Conservation (phyloP, 2,797 vertebrate species). For the Calcarius lapponicus region DNA sequence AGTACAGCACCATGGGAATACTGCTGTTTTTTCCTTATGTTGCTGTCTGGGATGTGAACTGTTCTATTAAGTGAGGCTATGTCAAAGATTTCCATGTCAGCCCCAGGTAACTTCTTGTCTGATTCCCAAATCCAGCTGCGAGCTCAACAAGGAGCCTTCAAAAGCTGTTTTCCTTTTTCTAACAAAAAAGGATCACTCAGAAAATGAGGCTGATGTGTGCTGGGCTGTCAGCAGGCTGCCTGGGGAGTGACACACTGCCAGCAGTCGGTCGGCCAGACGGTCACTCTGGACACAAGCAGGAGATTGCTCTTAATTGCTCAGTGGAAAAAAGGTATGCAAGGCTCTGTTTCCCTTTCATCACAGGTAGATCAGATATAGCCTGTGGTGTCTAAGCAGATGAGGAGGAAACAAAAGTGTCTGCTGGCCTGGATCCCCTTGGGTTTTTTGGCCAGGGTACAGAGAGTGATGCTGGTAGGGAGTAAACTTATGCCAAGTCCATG, state of each 20-base stretch:
- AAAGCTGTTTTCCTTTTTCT: neutral
- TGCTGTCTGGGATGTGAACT: neutral
- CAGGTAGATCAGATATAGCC: neutral
- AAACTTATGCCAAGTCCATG: neutral
- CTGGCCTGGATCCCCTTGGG: neutral
- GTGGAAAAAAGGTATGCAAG: neutral
- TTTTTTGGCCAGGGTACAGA: neutral
- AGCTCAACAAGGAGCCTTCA: neutral
- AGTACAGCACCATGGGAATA: accelerated
- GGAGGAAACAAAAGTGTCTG: neutral
- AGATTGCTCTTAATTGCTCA: neutral
- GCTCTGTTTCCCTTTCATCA: neutral
- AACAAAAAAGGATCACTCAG: neutral
- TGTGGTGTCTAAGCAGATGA: neutral
- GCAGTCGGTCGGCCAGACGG: accelerated
- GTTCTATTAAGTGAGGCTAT: neutral
- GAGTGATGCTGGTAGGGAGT: neutral
- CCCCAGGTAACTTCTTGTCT: neutral
- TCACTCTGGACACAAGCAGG: neutral
- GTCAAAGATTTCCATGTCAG: neutral
- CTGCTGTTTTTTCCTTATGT: neutral
- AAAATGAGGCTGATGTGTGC: neutral
- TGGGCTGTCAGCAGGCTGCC: neutral
- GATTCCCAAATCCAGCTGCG: neutral
- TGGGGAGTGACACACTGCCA: neutral